Percentiles rank a stretch among this genome's conserved stretches.
Conservation (phyloP, 2,113 vertebrate species). For the Leptobrachium ailaonicum region DNA sequence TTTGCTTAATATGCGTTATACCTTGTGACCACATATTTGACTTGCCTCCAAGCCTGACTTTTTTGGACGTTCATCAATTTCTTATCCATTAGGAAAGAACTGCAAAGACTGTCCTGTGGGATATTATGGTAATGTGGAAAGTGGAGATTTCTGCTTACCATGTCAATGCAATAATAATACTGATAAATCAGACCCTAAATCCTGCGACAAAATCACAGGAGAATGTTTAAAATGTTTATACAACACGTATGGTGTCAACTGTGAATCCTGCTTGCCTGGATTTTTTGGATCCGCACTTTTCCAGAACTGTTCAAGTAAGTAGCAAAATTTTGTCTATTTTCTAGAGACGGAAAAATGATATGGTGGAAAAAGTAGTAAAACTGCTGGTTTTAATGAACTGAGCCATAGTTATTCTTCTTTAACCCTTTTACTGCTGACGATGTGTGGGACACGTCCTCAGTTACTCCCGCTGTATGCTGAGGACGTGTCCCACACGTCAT, state of each 20-base stretch:
- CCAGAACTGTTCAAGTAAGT: slow-evolving; percentile 80
- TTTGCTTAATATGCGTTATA: no score
- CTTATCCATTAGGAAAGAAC: slow-evolving; percentile 63
- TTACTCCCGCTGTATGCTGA: no score
- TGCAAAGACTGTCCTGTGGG: slow-evolving; percentile 76
- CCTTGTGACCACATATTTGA: no score
- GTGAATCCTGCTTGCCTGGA: slow-evolving; percentile 79
- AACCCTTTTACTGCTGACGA: no score
- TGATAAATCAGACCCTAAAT: slow-evolving; percentile 63
- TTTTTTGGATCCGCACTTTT: slow-evolving; percentile 77
- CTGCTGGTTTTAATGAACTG: no score
- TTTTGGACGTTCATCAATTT: background rate
- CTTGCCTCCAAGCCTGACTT: no score
- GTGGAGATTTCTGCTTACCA: slow-evolving; percentile 57
- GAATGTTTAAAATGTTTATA: slow-evolving; percentile 78
- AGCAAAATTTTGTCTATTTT: background rate
- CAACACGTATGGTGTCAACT: slow-evolving; percentile 73
- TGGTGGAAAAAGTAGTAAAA: no score
- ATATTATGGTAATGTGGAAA: slow-evolving; percentile 72
- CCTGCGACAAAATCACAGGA: slow-evolving; percentile 74
- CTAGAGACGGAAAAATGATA: no score
- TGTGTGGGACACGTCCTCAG: no score
- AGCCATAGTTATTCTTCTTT: no score
- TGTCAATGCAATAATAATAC: slow-evolving; percentile 84
- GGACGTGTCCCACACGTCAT: no score